Percentiles rank a stretch among this genome's conserved stretches.
phyloP scores from a whole-genome alignment of 2,797 vertebrate species.

The Mormyrus hasselquistii region DNA sequence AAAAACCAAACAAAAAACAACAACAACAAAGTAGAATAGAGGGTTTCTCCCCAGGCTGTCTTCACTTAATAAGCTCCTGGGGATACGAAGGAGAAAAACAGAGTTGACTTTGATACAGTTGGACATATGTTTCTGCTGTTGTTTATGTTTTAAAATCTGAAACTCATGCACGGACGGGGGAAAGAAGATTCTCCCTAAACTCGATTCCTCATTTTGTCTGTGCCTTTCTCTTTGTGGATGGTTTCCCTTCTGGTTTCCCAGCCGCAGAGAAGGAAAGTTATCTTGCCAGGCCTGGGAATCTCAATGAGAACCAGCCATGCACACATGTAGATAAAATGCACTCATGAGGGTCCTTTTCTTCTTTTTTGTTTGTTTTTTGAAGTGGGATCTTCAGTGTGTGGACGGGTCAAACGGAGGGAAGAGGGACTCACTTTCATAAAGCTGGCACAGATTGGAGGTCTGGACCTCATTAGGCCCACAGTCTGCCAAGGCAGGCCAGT shows the following conservation, averaged over 20 bases:
- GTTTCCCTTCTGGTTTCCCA: background rate
- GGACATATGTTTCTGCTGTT: background rate
- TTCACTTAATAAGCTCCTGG: background rate
- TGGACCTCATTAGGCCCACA: conserved; percentile 54
- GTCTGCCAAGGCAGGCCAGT: conserved; percentile 41
- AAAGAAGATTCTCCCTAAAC: background rate
- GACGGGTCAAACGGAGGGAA: conserved; percentile 33
- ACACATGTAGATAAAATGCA: background rate
- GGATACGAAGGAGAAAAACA: background rate
- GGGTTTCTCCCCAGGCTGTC: background rate
- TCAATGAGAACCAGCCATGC: background rate
- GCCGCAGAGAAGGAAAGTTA: background rate
- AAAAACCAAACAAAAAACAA: background rate
- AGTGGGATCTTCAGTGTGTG: background rate
- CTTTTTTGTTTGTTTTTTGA: background rate
- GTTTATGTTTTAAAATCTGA: background rate
- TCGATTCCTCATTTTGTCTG: background rate
- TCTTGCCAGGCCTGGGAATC: background rate
- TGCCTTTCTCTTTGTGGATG: background rate
- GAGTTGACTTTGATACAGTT: background rate
- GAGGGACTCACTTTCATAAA: conserved; percentile 42
- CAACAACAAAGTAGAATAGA: background rate
- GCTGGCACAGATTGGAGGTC: conserved; percentile 38
- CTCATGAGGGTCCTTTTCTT: background rate
- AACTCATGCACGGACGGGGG: background rate